phyloP scores from a whole-genome alignment of 2,888 invertebrate species.

The Platynereis dumerilii region DNA sequence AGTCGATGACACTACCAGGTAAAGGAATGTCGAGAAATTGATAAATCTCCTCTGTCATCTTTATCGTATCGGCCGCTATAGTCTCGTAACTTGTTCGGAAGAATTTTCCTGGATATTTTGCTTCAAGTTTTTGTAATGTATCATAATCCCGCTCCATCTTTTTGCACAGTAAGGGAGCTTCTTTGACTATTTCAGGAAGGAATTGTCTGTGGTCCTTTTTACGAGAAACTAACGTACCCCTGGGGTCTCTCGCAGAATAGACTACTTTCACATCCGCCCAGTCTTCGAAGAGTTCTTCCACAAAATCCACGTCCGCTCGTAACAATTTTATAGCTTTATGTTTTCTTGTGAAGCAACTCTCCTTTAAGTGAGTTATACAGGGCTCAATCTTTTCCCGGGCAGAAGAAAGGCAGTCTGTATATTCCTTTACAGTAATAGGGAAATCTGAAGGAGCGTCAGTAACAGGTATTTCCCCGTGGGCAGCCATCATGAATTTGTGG shows the following conservation, averaged over 20 bases:
- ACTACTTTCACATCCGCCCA: slow-evolving; percentile 1
- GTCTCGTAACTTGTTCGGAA: neutral
- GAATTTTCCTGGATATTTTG: neutral
- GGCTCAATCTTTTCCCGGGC: neutral
- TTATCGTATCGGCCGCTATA: neutral
- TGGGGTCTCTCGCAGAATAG: neutral
- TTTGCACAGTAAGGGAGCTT: neutral
- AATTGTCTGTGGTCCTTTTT: neutral
- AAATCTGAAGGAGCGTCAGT: neutral
- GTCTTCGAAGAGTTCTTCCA: neutral
- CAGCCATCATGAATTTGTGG: slow-evolving; percentile 4
- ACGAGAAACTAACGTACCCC: neutral
- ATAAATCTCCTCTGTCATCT: neutral
- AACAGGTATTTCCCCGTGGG: neutral
- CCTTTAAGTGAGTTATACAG: neutral
- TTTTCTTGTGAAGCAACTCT: neutral
- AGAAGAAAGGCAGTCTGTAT: neutral
- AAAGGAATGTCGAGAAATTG: neutral
- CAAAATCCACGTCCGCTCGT: neutral
- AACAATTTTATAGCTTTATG: neutral
- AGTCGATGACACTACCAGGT: neutral
- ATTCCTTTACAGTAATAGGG: neutral
- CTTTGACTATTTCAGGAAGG: neutral
- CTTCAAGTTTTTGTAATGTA: neutral
- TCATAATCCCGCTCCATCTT: neutral